Evolutionary conservation across 1,140 invertebrate species (phyloP).

Genomic region (Drosophila pseudoananassae): DNA sequence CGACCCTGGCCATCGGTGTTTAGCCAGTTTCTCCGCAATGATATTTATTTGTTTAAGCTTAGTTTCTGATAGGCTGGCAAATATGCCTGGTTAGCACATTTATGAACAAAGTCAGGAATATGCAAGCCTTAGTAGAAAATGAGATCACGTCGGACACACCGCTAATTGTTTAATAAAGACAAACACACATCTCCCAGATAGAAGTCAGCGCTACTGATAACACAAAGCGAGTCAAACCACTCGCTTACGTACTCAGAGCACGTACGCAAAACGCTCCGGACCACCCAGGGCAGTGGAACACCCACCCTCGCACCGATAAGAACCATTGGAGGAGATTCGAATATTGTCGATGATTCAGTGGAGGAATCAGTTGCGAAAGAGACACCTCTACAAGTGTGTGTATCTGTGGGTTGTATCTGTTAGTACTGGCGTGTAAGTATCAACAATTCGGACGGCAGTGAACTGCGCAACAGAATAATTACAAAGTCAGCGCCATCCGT

Average conservation of each 20-base stretch:
- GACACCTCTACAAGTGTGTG: not conserved
- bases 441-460: slow-evolving; percentile 26
- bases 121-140: slow-evolving; percentile 14
- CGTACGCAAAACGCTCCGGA: slow-evolving; percentile 57
- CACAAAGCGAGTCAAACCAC: slow-evolving; percentile 18
- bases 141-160: slow-evolving; percentile 45
- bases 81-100: slow-evolving; percentile 31
- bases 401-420: slow-evolving; percentile 25
- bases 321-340: not conserved
- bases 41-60: slow-evolving; percentile 35
- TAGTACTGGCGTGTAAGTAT: slow-evolving; percentile 22
- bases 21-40: slow-evolving; percentile 57
- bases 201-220: slow-evolving; percentile 32
- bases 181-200: slow-evolving; percentile 34
- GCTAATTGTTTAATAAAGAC: slow-evolving; percentile 73
- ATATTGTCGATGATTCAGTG: slow-evolving; percentile 19
- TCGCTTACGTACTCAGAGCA: slow-evolving; percentile 51
- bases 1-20: not conserved
- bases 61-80: slow-evolving; percentile 16
- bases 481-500: slow-evolving; percentile 56
- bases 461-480: slow-evolving; percentile 75
- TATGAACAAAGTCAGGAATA: slow-evolving; percentile 27
- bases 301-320: slow-evolving; percentile 29
- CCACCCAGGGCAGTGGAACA: slow-evolving; percentile 46
- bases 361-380: slow-evolving; percentile 4